Evolutionary conservation across 2,888 invertebrate species (phyloP).

Genomic region (Thalpophila matura): DNA sequence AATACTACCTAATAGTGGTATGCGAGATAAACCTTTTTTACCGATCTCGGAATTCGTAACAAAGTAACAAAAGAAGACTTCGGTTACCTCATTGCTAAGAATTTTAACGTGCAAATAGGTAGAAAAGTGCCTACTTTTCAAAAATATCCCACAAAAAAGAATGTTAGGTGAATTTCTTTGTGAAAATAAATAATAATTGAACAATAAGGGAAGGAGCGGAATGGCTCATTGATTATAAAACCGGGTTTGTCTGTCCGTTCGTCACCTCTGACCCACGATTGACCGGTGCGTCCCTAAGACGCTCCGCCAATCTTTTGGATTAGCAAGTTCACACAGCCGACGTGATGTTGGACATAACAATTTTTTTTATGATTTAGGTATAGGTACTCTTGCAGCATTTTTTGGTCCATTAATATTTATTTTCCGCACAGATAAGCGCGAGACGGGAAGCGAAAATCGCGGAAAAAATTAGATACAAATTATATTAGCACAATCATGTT

Average conservation of each 20-base stretch:
- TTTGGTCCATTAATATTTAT: slow-evolving; percentile 11
- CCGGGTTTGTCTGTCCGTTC: slow-evolving; percentile 84
- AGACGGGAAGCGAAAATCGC: slow-evolving; percentile 8
- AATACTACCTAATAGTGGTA: slow-evolving; percentile 57
- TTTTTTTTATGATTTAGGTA: slow-evolving; percentile 19
- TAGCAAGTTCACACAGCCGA: slow-evolving; percentile 75
- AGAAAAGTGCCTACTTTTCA: slow-evolving; percentile 41
- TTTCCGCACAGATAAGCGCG: slow-evolving; percentile 36
- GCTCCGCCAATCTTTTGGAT: slow-evolving; percentile 75
- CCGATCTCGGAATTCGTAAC: slow-evolving; percentile 45
- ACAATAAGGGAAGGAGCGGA: slow-evolving; percentile 59
- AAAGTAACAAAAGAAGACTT: slow-evolving; percentile 45
- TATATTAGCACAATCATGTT: slow-evolving; percentile 19
- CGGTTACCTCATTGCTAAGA: slow-evolving; percentile 47
- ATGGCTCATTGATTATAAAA: slow-evolving; percentile 68
- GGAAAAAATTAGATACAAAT: slow-evolving; percentile 16
- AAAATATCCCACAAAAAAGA: slow-evolving; percentile 51
- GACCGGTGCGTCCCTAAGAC: slow-evolving; percentile 76
- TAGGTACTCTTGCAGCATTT: not conserved
- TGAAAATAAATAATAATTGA: slow-evolving; percentile 54
- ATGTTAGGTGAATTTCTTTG: slow-evolving; percentile 48
- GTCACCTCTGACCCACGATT: slow-evolving; percentile 89
- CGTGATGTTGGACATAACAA: slow-evolving; percentile 60
- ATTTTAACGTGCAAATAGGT: slow-evolving; percentile 49
- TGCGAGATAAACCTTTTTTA: slow-evolving; percentile 62